Base-by-base conservation (phyloP, 2,888 invertebrate genomes). In the Catocala nupta region DNA sequence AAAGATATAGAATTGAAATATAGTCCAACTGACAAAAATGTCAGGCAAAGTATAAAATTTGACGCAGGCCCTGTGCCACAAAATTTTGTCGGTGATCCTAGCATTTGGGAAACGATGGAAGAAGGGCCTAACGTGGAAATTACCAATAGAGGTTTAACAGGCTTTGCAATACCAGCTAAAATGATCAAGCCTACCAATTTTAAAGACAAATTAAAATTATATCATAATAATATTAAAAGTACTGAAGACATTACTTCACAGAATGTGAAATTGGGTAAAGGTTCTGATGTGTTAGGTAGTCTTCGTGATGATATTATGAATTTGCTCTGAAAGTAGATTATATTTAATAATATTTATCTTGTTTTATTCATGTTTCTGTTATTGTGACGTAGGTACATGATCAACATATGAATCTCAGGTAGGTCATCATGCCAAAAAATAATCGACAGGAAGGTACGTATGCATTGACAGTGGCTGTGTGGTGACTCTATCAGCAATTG, bases 51-150 rank as follows among this genome's bases (percentile, higher is more conserved):
- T 71, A 63, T 81, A 8, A 83, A 77, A 44, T 78, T 82, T 53
- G 80, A 82, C 1, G 62, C 82, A 6, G 84, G 75, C 7, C 55
- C 68, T 6, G 9, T 55, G 2, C 59, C 52, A 39, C 51, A 55
- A 10, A 81, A 83, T 39, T 63, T 85, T 13, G 81, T 69, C 44
- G 81, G 77, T 6, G 91, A 90, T 25, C 81, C 84, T 5, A 79
- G 84, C 49, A 73, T 90, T 52, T 88, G 84, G 59, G 92, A 91
- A 59, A 73, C 79, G 1, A 63, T 77, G 16, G 90, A 90, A 54
- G 86, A 89, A 10, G 70, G 73, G 5, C 83, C 88, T 0, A 90
- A 85, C 55, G 92, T 94, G 5, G 93, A 94, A 81, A 90, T 93
- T 55, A 85, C 75, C 25, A 94, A 90, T 58, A 84, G 93, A 70